phyloP scores from a whole-genome alignment of 2,888 invertebrate species.

The Erebia epiphron region DNA sequence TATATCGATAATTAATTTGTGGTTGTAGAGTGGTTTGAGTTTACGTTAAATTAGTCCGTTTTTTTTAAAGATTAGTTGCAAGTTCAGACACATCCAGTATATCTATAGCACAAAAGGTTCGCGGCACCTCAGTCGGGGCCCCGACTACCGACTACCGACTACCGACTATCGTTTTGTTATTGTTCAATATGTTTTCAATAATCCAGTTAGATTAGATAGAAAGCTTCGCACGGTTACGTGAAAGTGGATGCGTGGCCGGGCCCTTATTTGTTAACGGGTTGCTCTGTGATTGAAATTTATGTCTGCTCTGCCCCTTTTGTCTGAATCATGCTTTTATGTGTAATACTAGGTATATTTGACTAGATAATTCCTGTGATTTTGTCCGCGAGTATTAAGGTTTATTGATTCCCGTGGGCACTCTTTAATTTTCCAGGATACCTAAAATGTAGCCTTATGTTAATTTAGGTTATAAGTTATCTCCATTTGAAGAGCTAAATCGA shows the following conservation, averaged over 20 bases:
- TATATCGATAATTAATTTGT: neutral
- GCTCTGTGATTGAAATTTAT: conserved; percentile 19
- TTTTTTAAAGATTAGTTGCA: neutral
- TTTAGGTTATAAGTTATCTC: no score
- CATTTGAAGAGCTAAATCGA: no score
- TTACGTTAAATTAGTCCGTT: neutral
- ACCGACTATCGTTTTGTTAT: conserved; percentile 78
- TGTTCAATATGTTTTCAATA: conserved; percentile 81
- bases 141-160: conserved; percentile 56
- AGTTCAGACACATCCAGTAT: conserved; percentile 48
- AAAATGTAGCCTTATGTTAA: no score
- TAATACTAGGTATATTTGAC: no score
- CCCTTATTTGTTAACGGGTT: conserved; percentile 40
- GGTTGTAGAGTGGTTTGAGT: no score
- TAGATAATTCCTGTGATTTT: no score
- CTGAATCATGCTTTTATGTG: neutral
- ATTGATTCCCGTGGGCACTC: no score
- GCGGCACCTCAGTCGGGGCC: conserved; percentile 62
- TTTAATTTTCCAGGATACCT: no score
- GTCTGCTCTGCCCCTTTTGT: conserved; percentile 3
- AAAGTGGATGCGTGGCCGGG: conserved; percentile 49
- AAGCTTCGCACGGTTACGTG: conserved; percentile 64
- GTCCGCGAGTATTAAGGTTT: no score
- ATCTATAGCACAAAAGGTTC: conserved; percentile 43
- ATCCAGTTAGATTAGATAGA: conserved; percentile 74